Conservation (phyloP, 2,888 invertebrate species). For the Drosophila borealis region DNA sequence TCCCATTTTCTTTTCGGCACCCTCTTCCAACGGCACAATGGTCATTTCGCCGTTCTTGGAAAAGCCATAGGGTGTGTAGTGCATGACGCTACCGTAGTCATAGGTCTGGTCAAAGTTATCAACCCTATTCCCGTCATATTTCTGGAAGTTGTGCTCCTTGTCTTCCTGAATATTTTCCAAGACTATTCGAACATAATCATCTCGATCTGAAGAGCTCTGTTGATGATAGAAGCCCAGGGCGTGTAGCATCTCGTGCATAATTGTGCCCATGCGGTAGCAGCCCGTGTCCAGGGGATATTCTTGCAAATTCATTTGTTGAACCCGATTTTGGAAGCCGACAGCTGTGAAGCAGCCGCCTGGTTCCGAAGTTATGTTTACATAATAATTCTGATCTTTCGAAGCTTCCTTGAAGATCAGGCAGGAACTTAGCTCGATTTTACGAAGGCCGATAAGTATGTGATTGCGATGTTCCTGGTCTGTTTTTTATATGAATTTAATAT, state of each 20-base stretch:
- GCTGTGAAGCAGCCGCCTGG: constrained; percentile 90
- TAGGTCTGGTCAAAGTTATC: constrained; percentile 88
- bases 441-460: constrained; percentile 89
- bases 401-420: constrained; percentile 90
- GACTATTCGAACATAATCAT: constrained; percentile 88
- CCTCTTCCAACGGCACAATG: constrained; percentile 86
- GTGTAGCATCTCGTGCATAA: constrained; percentile 91
- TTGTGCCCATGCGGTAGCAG: constrained; percentile 85
- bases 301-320: constrained; percentile 64
- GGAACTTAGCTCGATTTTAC: constrained; percentile 89
- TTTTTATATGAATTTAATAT: background rate
- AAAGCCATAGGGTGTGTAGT: constrained; percentile 90
- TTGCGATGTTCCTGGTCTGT: constrained; percentile 86
- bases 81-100: constrained; percentile 92
- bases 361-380: constrained; percentile 74
- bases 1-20: constrained; percentile 58
- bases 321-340: constrained; percentile 87
- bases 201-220: constrained; percentile 90
- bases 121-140: constrained; percentile 86
- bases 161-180: constrained; percentile 85
- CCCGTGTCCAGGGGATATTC: constrained; percentile 53
- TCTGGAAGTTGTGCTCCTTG: constrained; percentile 89
- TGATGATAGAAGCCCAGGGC: constrained; percentile 91
- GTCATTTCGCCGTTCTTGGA: constrained; percentile 89
- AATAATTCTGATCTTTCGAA: constrained; percentile 78